These are phyloP conservation scores for Aegithalos caudatus DNA, from an alignment of 2,113 vertebrate genomes.

Conservation along the genomic window DNA sequence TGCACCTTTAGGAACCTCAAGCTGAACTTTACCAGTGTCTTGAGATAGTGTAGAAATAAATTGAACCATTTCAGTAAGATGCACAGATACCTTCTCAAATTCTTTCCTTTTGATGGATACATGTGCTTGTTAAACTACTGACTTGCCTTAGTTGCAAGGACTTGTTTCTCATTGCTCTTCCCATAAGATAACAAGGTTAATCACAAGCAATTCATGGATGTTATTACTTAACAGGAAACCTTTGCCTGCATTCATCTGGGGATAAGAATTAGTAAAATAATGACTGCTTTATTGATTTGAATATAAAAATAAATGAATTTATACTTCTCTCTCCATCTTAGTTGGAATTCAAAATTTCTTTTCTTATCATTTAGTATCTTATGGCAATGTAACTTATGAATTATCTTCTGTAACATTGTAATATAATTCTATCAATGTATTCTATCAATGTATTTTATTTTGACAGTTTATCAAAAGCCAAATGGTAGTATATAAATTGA, in stretches of 20 bases:
- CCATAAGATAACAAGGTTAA: background rate
- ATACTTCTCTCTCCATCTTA: background rate
- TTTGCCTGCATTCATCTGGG: background rate
- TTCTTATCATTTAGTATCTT: background rate
- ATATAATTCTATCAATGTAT: background rate
- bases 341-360: background rate
- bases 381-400: background rate
- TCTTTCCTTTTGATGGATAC: background rate
- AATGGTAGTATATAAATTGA: background rate
- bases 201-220: background rate
- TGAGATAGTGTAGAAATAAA: background rate
- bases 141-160: background rate
- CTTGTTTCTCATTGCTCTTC: background rate
- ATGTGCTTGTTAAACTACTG: background rate
- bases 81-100: background rate
- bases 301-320: background rate
- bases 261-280: background rate
- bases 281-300: background rate
- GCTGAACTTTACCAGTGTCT: background rate
- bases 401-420: background rate
- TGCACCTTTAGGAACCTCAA: background rate
- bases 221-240: background rate
- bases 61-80: background rate
- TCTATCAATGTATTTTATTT: background rate
- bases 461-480: background rate